phyloP scores from a whole-genome alignment of 2,888 invertebrate genomes.

The Anthrax anthrax region DNA sequence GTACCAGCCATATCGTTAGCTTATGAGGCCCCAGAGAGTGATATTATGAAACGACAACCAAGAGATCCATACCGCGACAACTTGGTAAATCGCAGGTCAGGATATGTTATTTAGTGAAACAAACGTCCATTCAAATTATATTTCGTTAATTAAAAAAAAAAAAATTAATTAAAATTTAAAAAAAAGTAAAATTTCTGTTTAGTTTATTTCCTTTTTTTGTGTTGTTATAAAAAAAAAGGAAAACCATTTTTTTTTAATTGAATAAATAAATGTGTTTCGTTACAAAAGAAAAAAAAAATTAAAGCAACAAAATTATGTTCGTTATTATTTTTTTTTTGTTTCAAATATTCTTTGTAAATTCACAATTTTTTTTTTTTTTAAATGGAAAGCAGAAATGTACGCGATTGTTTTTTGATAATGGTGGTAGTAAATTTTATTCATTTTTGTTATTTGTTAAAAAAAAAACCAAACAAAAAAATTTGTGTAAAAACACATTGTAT shows the following conservation, averaged over 20 bases:
- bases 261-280: no score
- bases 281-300: no score
- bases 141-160: slow-evolving; percentile 6
- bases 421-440: slow-evolving; percentile 26
- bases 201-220: not conserved
- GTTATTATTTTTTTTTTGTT: not conserved
- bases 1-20: slow-evolving; percentile 98
- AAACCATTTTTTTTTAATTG: no score
- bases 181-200: slow-evolving; percentile 5
- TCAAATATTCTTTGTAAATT: no score
- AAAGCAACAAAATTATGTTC: no score
- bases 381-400: not conserved
- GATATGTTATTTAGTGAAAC: slow-evolving; percentile 18
- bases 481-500: not conserved
- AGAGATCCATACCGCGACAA: slow-evolving; percentile 96
- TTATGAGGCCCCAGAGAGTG: slow-evolving; percentile 97
- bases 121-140: slow-evolving; percentile 3
- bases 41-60: slow-evolving; percentile 98
- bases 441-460: not conserved
- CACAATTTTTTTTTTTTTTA: not conserved
- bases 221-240: not conserved
- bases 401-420: slow-evolving; percentile 30
- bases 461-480: no score
- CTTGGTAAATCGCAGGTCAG: slow-evolving; percentile 94
- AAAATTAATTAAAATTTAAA: slow-evolving; percentile 9